Conservation (phyloP, 1,140 invertebrate species). For the Drosophila melanica region DNA sequence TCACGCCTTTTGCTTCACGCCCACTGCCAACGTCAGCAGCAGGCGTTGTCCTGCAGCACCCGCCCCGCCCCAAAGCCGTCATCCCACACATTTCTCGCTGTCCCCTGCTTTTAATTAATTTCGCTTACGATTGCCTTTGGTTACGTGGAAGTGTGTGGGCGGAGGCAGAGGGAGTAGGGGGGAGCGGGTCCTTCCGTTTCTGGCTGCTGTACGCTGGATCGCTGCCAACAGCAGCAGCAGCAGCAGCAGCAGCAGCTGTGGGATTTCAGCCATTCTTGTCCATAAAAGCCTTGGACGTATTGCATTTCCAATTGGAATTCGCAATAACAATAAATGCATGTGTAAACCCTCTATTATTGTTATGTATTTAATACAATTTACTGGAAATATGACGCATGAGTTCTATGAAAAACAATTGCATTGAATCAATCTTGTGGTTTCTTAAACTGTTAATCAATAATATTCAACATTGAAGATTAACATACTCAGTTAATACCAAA, state of each 20-base stretch:
- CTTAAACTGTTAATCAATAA: too few relatives aligned
- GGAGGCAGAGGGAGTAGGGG: too few relatives aligned
- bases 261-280: neutral
- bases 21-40: neutral
- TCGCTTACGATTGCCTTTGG: slow-evolving; percentile 39
- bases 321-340: too few relatives aligned
- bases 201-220: slow-evolving; percentile 1
- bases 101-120: slow-evolving; percentile 71
- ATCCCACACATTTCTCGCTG: slow-evolving; percentile 3
- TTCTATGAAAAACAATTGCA: too few relatives aligned
- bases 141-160: too few relatives aligned
- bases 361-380: too few relatives aligned
- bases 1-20: neutral
- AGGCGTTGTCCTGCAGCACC: neutral
- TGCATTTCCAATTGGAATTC: neutral
- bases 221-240: neutral
- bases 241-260: neutral
- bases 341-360: too few relatives aligned
- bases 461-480: too few relatives aligned
- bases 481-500: too few relatives aligned
- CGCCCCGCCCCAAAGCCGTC: neutral
- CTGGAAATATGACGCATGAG: too few relatives aligned
- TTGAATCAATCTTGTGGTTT: too few relatives aligned
- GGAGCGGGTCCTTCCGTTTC: too few relatives aligned
- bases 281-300: neutral